Percentiles rank a stretch among this genome's conserved stretches.
These are phyloP conservation scores for Nanger granti DNA, from an alignment of 2,113 vertebrate genomes.

Conservation along the genomic window DNA sequence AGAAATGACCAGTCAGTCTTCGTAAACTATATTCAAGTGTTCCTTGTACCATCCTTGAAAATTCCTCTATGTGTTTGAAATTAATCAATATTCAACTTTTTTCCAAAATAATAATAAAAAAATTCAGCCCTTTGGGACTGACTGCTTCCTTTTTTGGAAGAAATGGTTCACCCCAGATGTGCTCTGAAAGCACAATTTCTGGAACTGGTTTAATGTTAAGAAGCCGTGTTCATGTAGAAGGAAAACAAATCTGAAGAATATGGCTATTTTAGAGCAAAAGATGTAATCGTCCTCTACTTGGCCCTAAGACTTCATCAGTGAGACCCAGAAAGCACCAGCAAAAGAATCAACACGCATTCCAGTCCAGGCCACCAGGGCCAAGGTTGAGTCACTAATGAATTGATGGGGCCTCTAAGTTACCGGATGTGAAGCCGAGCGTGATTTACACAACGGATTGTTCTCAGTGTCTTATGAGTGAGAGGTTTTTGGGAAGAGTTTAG, in stretches of 20 bases:
- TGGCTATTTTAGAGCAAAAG: neutral
- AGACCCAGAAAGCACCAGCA: too few relatives aligned
- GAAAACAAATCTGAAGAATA: neutral
- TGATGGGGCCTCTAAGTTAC: fast-evolving
- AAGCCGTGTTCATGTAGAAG: neutral
- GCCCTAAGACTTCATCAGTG: neutral
- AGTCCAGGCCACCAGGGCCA: neutral
- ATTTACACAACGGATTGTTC: neutral
- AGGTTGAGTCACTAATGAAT: too few relatives aligned
- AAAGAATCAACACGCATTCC: neutral
- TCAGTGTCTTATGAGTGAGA: fast-evolving
- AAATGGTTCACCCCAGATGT: neutral
- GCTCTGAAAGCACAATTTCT: neutral
- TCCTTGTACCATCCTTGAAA: too few relatives aligned
- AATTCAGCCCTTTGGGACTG: neutral
- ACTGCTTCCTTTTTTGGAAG: neutral
- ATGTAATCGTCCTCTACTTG: neutral
- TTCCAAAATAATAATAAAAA: too few relatives aligned
- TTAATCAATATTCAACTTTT: neutral
- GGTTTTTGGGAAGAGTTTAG: neutral
- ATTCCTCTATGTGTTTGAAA: neutral
- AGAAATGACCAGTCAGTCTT: neutral
- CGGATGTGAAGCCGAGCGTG: neutral
- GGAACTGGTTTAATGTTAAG: neutral
- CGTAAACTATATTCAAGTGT: fast-evolving